Conservation (phyloP, 1,140 invertebrate species). For the Pseudomyrmex flavicornis region DNA sequence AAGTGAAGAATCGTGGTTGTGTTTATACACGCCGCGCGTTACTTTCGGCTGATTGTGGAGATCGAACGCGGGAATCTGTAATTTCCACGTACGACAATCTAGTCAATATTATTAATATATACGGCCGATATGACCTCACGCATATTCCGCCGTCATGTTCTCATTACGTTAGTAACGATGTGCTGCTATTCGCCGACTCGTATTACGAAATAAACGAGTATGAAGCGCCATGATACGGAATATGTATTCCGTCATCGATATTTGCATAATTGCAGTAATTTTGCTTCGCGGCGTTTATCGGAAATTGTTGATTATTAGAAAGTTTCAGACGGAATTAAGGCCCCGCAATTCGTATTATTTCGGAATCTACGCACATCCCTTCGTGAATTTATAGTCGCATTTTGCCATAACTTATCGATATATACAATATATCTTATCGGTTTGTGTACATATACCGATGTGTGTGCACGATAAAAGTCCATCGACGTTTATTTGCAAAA, state of each 20-base stretch:
- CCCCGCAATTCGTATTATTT: neutral
- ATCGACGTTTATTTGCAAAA: constrained; percentile 14
- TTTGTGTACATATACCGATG: no score
- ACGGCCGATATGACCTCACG: constrained; percentile 42
- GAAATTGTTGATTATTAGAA: constrained; percentile 39
- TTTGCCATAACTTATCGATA: neutral
- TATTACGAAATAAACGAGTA: constrained; percentile 73
- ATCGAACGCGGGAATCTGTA: constrained; percentile 57
- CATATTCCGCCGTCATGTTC: constrained; percentile 54
- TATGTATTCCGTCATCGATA: constrained; percentile 25
- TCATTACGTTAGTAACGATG: constrained; percentile 64
- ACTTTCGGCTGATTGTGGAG: constrained; percentile 53
- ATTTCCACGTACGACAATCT: constrained; percentile 48
- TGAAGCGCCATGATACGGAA: constrained; percentile 46
- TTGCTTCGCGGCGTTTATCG: constrained; percentile 20
- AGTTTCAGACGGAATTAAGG: constrained; percentile 23
- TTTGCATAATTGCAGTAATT: constrained; percentile 56
- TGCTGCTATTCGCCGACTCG: constrained; percentile 69
- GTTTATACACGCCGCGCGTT: constrained; percentile 19
- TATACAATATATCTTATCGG: no score
- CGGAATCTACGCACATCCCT: neutral
- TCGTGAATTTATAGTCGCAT: neutral
- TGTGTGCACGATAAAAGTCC: neutral
- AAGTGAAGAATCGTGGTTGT: neutral
- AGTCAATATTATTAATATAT: constrained; percentile 63